Evolutionary conservation across 1,140 invertebrate genomes (phyloP).

Genomic region (Sitobion miscanthi): DNA sequence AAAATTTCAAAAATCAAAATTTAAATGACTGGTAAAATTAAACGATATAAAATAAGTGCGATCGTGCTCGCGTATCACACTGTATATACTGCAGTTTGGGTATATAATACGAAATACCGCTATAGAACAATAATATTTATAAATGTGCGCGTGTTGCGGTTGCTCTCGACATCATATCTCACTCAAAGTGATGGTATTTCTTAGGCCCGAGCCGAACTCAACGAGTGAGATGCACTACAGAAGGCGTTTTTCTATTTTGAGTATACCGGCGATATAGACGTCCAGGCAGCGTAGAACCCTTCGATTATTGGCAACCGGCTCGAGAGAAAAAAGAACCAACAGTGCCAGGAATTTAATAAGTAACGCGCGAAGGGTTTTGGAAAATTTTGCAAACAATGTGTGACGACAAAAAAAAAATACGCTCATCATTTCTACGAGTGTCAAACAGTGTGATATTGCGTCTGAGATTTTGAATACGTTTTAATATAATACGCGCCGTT

Average conservation of each 20-base stretch:
- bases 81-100: too few relatives aligned
- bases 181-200: not conserved
- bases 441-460: not conserved
- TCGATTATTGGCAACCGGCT: slow-evolving; percentile 43
- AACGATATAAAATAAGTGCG: not conserved
- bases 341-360: slow-evolving; percentile 11
- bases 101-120: not conserved
- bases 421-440: not conserved
- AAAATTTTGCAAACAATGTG: not conserved
- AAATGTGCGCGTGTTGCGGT: not conserved
- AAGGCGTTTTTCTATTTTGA: slow-evolving; percentile 33
- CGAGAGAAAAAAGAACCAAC: not conserved
- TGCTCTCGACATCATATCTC: not conserved
- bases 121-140: slow-evolving; percentile 1
- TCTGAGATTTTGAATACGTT: not conserved
- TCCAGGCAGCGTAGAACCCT: not conserved
- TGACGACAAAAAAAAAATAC: not conserved
- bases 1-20: not conserved
- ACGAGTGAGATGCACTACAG: not conserved
- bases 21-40: not conserved
- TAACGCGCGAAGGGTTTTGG: not conserved
- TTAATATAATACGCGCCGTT: not conserved
- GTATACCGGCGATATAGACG: not conserved
- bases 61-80: too few relatives aligned
- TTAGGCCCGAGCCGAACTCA: not conserved